phyloP scores from a whole-genome alignment of 2,797 vertebrate genomes.

The Cyclura pinguis region DNA sequence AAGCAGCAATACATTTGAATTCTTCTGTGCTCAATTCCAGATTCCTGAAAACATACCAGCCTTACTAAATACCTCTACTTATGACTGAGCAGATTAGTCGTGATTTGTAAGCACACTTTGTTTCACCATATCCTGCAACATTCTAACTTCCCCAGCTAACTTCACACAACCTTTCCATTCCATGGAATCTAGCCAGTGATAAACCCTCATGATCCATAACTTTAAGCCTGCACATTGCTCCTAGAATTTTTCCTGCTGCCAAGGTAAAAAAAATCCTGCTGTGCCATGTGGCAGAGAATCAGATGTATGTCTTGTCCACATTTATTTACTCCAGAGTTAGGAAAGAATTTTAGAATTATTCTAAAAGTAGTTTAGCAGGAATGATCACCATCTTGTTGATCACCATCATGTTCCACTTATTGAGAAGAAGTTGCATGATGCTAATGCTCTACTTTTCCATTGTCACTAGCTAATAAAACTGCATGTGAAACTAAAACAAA shows the following conservation, averaged over 20 bases:
- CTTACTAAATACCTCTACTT: not conserved
- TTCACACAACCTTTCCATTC: not conserved
- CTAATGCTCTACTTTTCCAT: not conserved
- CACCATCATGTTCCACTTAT: too few relatives aligned
- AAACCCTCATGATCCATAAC: not conserved
- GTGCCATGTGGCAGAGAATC: not conserved
- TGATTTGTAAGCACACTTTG: not conserved
- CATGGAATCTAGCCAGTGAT: not conserved
- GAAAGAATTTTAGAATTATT: not conserved
- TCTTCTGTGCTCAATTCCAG: not conserved
- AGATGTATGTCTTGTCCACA: not conserved
- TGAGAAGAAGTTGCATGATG: not conserved
- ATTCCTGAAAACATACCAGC: not conserved
- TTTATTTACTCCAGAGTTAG: not conserved
- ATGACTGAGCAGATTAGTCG: not conserved
- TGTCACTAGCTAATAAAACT: not conserved
- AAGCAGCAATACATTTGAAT: not conserved
- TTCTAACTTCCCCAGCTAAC: not conserved
- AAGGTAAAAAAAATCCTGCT: not conserved
- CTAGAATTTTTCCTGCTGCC: not conserved
- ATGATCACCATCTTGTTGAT: not conserved
- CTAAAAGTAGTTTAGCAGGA: not conserved
- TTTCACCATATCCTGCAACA: too few relatives aligned
- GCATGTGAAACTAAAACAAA: constrained; percentile 3
- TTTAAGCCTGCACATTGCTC: not conserved